Percentiles rank a stretch among this genome's conserved stretches.
phyloP scores from a whole-genome alignment of 1,140 invertebrate genomes.

The Penaeus chinensis region DNA sequence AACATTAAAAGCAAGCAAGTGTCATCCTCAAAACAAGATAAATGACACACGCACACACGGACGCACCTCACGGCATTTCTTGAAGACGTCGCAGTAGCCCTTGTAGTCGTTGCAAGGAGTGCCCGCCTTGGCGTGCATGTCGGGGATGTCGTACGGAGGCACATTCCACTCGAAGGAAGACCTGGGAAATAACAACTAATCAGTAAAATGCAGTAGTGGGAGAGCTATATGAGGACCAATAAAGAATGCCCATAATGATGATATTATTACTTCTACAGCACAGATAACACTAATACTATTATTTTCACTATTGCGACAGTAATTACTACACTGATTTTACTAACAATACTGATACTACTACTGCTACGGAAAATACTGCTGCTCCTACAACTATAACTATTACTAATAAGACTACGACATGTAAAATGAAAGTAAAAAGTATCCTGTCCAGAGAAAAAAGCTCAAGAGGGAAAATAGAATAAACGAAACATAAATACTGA shows the following conservation, averaged over 20 bases:
- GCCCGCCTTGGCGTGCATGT: conserved; percentile 92
- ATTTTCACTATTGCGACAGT: neutral
- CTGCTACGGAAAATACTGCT: neutral
- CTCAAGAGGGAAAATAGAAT: too few species aligned
- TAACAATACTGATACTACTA: neutral
- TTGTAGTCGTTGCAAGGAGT: conserved; percentile 98
- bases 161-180: conserved; percentile 93
- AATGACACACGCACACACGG: neutral
- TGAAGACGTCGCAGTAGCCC: conserved; percentile 99
- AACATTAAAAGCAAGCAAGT: conserved; percentile 25
- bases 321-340: neutral
- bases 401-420: neutral
- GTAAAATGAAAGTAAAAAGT: too few species aligned
- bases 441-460: too few species aligned
- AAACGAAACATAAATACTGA: too few species aligned
- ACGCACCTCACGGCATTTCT: conserved; percentile 89
- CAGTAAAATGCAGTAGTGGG: neutral
- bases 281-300: neutral
- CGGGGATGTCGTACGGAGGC: conserved; percentile 87
- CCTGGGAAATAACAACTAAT: conserved; percentile 67
- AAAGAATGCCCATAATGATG: neutral
- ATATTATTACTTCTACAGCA: neutral
- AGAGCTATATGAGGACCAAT: neutral
- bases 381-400: neutral
- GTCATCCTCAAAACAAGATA: neutral